A percentile compares a stretch with the other conserved stretches of the same genome.
Evolutionary conservation across 2,797 vertebrate genomes (phyloP).

Genomic region (Fratercula arctica): DNA sequence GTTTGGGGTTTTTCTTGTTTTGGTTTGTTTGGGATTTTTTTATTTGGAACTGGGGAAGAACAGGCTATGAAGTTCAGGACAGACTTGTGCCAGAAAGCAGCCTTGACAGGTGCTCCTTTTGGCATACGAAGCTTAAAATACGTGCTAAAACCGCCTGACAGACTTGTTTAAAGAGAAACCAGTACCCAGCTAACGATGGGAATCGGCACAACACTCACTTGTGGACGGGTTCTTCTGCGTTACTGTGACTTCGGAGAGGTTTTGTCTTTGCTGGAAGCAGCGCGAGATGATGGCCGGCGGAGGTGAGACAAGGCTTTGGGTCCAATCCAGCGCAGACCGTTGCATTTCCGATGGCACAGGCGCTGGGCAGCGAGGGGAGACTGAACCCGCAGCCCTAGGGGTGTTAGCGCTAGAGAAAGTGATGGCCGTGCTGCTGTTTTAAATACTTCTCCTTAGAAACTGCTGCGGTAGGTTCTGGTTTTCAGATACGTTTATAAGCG

Average conservation of each 20-base stretch:
- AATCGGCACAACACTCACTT: fast-evolving
- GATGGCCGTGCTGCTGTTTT: not conserved
- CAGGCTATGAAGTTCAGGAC: not conserved
- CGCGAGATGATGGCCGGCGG: fast-evolving
- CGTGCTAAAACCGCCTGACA: not conserved
- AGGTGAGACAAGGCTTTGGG: not conserved
- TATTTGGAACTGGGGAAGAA: not conserved
- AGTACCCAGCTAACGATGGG: not conserved
- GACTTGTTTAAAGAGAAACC: not conserved
- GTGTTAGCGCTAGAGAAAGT: not conserved
- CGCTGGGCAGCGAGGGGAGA: not conserved
- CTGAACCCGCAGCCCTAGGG: not conserved
- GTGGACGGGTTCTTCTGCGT: fast-evolving
- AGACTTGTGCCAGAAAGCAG: not conserved
- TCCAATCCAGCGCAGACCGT: fast-evolving
- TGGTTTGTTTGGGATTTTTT: too few relatives aligned
- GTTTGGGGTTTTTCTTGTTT: not conserved
- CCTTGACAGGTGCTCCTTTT: not conserved
- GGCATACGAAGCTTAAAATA: not conserved
- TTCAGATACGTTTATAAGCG: not conserved
- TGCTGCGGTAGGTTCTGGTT: not conserved
- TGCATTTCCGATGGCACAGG: not conserved
- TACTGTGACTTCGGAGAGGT: not conserved
- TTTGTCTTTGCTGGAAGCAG: not conserved
- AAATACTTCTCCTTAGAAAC: not conserved